Evolutionary conservation across 2,797 vertebrate species (phyloP).

Genomic region (Mico argentatus): DNA sequence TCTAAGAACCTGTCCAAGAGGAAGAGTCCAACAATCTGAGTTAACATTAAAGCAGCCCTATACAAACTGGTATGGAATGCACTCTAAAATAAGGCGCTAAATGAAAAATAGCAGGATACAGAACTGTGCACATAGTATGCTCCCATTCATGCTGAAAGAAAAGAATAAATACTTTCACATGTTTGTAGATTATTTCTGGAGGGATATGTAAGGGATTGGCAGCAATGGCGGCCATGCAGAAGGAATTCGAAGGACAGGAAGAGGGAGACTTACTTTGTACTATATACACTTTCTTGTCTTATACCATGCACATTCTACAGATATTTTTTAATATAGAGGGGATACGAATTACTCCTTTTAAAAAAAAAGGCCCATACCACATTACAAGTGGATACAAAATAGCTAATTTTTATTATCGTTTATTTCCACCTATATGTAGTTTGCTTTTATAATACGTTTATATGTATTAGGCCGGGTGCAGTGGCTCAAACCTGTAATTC

Average conservation of each 20-base stretch:
- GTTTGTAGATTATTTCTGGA: background rate
- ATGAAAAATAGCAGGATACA: background rate
- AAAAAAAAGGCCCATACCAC: background rate
- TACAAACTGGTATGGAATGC: background rate
- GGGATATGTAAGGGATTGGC: background rate
- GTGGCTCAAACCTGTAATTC: background rate
- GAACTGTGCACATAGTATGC: background rate
- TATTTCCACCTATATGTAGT: background rate
- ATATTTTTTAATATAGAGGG: background rate
- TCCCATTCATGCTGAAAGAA: background rate
- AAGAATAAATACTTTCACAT: background rate
- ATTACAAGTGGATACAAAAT: background rate
- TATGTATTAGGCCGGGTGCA: background rate
- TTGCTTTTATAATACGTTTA: background rate
- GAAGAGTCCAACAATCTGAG: background rate
- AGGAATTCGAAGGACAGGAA: background rate
- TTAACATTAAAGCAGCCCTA: background rate
- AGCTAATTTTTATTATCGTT: background rate
- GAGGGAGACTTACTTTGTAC: background rate
- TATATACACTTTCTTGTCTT: background rate
- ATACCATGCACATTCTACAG: background rate
- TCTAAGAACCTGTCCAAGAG: background rate
- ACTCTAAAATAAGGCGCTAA: background rate
- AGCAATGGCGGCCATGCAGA: background rate
- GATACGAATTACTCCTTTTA: too few species aligned